Percentiles rank a stretch among this genome's conserved stretches.
These are phyloP conservation scores for Zaprionus tsacasi DNA, from an alignment of 1,140 invertebrate species.

Conservation along the genomic window DNA sequence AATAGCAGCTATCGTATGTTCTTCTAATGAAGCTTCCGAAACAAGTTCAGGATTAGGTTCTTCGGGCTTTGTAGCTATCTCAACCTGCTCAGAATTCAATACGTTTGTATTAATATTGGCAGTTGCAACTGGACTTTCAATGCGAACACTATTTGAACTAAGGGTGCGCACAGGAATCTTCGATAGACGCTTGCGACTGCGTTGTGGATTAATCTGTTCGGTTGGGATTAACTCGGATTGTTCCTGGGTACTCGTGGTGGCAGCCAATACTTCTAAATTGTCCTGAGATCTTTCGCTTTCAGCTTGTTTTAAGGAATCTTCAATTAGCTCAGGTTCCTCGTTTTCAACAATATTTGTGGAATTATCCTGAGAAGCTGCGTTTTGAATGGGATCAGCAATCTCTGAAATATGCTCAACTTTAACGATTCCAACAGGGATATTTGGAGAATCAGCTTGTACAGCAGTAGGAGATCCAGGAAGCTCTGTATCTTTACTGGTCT, in stretches of 20 bases:
- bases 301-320: background rate
- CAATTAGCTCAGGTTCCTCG: background rate
- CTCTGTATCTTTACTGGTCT: background rate
- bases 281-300: background rate
- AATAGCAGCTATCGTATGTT: conserved; percentile 1
- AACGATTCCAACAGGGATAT: background rate
- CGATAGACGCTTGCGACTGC: conserved; percentile 55
- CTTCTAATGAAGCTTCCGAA: background rate
- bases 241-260: too few species aligned
- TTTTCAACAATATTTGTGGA: background rate
- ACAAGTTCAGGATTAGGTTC: background rate
- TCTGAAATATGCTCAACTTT: background rate
- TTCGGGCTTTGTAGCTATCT: conserved; percentile 2
- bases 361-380: background rate
- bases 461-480: too few species aligned
- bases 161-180: conserved; percentile 71
- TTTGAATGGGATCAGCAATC: background rate
- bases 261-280: background rate
- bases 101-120: conserved; percentile 5
- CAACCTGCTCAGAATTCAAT: background rate
- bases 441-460: background rate
- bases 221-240: background rate
- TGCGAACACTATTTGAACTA: conserved; percentile 57
- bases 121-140: conserved; percentile 48
- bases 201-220: conserved; percentile 14